A percentile compares a stretch with the other conserved stretches of the same genome.
Conservation (phyloP, 2,797 vertebrate genomes). For the Pachyuromys duprasi region DNA sequence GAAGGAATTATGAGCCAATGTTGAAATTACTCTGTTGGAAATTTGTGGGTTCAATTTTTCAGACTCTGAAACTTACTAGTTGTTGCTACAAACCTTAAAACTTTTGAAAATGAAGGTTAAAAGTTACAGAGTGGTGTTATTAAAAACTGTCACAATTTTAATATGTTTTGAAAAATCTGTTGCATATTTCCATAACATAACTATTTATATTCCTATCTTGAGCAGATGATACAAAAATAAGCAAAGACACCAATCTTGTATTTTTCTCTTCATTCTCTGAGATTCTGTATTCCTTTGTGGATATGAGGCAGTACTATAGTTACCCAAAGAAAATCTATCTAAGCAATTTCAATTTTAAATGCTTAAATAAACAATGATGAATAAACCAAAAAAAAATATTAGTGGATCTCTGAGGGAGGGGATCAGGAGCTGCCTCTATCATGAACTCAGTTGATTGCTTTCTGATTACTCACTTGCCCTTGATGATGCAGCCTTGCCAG, state of each 20-base stretch:
- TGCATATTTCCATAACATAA: not conserved
- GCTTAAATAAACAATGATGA: conserved; percentile 78
- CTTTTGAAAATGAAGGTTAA: conserved; percentile 44
- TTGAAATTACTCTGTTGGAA: conserved; percentile 18
- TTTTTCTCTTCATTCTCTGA: conserved; percentile 61
- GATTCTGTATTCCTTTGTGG: conserved; percentile 71
- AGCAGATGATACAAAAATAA: conserved; percentile 45
- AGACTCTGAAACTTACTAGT: conserved; percentile 25
- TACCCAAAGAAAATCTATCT: conserved; percentile 52
- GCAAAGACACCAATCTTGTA: conserved; percentile 14
- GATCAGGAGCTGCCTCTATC: too few species aligned
- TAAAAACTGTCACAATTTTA: conserved; percentile 54
- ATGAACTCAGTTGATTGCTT: too few species aligned
- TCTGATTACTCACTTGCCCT: too few species aligned
- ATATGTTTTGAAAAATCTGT: conserved; percentile 63
- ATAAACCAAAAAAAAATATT: too few species aligned
- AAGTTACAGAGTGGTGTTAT: conserved; percentile 30
- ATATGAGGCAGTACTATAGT: conserved; percentile 19
- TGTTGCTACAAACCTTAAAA: conserved; percentile 24
- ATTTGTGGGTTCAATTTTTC: not conserved
- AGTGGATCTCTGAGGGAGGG: too few species aligned
- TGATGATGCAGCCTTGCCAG: too few species aligned
- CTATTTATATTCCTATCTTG: conserved; percentile 57
- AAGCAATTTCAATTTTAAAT: conserved; percentile 70
- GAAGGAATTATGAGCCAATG: not conserved